Base-by-base conservation (phyloP, 2,888 invertebrate species). In the Drosophila falleni region DNA sequence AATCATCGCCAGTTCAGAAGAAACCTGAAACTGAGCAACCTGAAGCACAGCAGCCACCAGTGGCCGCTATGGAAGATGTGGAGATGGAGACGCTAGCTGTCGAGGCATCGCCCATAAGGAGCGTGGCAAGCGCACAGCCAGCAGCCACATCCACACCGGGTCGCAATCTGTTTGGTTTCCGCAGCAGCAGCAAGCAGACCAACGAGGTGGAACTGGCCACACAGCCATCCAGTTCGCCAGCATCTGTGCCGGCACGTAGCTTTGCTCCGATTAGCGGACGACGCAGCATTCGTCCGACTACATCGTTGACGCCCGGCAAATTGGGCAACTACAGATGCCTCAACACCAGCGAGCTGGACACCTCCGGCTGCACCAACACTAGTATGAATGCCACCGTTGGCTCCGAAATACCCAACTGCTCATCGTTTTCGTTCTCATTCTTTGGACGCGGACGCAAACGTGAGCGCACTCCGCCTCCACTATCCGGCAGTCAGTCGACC, bases 331-430 rank as follows among this genome's bases (percentile, higher is more conserved):
- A 92, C 71, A 81, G 92, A 29, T 89, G 89, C 66, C 81, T 89
- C 10, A 90, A 87, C 63, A 91, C 51, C 13, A 80, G 84, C 11
- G 93, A 92, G 16, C 70, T 92, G 56, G 92, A 93, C 73, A 89
- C 82, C 11, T 90, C 89, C 4, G 74, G 58, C 15, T 82, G 73
- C 60, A 91, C 92, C 1, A 89, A 91, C 54, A 88, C 90, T 35
- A 93, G 93, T 72, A 80, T 93, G 78, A 92, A 92, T 79, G 92
- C 91, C 1, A 92, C 92, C 4, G 92, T 92, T 13, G 92, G 92
- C 3, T 92, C 92, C 0, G 92, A 93, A 66, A 88, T 89, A 31
- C 91, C 92, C 37, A 91, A 90, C 62, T 90, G 82, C 41, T 91
- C 90, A 3, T 92, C 92, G 5, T 87, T 90, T 10, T 90, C 91